Conservation (phyloP, 2,113 vertebrate genomes). For the Oplegnathus fasciatus region DNA sequence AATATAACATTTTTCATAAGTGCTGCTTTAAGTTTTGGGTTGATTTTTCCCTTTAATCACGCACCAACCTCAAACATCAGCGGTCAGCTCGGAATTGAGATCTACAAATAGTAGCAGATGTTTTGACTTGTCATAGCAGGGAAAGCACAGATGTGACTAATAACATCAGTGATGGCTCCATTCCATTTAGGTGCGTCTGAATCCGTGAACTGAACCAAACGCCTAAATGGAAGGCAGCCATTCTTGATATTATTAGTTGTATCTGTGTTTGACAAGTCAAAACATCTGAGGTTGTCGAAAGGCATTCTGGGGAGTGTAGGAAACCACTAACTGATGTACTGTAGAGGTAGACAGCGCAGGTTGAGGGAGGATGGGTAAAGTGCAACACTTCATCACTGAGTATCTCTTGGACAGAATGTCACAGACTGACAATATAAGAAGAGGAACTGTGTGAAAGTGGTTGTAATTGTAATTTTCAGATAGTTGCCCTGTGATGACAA, state of each 20-base stretch:
- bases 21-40: too few species aligned
- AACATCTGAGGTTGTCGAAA: neutral
- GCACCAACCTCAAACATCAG: too few species aligned
- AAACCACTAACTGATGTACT: neutral
- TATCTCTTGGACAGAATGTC: neutral
- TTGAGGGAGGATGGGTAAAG: neutral
- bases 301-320: neutral
- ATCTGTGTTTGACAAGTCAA: neutral
- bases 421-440: neutral
- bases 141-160: neutral
- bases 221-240: neutral
- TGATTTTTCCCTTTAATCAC: too few species aligned
- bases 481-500: neutral
- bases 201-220: neutral
- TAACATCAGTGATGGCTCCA: neutral
- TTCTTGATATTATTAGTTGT: neutral
- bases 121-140: neutral
- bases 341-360: neutral
- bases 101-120: too few species aligned
- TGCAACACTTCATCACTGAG: too few species aligned
- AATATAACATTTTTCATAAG: too few species aligned
- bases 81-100: too few species aligned
- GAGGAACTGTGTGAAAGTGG: neutral
- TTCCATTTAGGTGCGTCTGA: neutral
- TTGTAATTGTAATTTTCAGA: neutral